These are phyloP conservation scores for Rotaria socialis DNA, from an alignment of 2,888 invertebrate species.

Conservation along the genomic window DNA sequence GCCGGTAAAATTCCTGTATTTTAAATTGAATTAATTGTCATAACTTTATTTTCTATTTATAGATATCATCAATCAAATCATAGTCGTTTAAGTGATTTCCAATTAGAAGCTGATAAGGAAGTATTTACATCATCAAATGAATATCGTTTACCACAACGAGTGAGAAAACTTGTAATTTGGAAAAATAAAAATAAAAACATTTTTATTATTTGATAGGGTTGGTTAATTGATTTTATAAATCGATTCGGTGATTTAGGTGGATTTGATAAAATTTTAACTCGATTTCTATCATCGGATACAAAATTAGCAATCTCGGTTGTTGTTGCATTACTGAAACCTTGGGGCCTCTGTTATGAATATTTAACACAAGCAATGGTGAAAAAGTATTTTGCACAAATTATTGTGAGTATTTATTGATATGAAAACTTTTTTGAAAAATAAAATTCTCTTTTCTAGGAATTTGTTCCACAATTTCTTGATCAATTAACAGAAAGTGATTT, in stretches of 20 bases:
- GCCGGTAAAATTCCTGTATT: conserved; percentile 69
- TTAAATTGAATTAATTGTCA: neutral
- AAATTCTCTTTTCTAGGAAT: neutral
- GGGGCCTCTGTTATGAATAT: conserved; percentile 84
- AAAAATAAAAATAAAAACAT: neutral
- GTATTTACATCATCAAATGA: neutral
- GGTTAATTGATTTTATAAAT: conserved; percentile 92
- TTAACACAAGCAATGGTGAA: conserved; percentile 82
- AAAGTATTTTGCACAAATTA: conserved; percentile 68
- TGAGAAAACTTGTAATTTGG: neutral
- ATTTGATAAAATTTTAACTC: conserved; percentile 68
- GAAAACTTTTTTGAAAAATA: too few species aligned
- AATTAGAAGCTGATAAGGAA: neutral
- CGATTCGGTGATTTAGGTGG: conserved; percentile 85
- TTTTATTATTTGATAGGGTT: conserved; percentile 64
- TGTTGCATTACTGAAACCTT: conserved; percentile 74
- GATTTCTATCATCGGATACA: conserved; percentile 55
- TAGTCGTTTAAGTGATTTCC: conserved; percentile 24
- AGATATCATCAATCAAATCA: conserved; percentile 32
- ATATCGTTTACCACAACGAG: conserved; percentile 1
- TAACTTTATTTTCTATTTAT: too few species aligned
- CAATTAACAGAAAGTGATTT: conserved; percentile 88
- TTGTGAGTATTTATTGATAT: conserved; percentile 38
- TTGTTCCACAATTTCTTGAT: conserved; percentile 71
- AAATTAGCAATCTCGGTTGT: conserved; percentile 73